These are phyloP conservation scores for Ptychobarbus kaznakovi DNA, from an alignment of 2,797 vertebrate species.

Conservation along the genomic window DNA sequence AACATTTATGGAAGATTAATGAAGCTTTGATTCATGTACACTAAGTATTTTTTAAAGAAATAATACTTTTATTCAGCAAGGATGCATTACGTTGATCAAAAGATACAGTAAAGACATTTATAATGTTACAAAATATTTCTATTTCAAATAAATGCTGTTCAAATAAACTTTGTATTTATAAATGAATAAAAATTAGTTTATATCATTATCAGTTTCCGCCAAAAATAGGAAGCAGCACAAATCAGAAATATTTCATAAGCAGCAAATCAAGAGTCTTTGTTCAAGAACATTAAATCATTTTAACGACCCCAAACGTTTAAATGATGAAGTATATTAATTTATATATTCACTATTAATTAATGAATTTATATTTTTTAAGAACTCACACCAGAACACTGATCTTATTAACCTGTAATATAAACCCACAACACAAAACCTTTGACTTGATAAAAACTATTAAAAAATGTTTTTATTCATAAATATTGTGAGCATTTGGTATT, in stretches of 20 bases:
- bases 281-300: background rate
- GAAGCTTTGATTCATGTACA: background rate
- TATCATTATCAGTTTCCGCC: background rate
- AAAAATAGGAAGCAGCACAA: background rate
- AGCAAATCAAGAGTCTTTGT: background rate
- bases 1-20: background rate
- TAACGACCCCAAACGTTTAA: background rate
- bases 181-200: background rate
- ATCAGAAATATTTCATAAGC: too few relatives aligned
- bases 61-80: background rate
- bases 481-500: too few relatives aligned
- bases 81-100: background rate
- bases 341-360: too few relatives aligned
- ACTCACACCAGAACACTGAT: background rate
- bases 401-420: background rate
- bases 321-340: background rate
- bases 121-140: background rate
- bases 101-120: background rate
- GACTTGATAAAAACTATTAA: background rate
- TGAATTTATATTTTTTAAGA: too few relatives aligned
- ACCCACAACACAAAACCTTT: background rate
- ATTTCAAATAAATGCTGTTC: background rate
- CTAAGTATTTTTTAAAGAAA: background rate
- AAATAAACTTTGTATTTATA: background rate
- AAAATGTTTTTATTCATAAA: too few relatives aligned